Base-by-base conservation (phyloP, 2,888 invertebrate genomes). In the Venustoraphidia nigricollis region DNA sequence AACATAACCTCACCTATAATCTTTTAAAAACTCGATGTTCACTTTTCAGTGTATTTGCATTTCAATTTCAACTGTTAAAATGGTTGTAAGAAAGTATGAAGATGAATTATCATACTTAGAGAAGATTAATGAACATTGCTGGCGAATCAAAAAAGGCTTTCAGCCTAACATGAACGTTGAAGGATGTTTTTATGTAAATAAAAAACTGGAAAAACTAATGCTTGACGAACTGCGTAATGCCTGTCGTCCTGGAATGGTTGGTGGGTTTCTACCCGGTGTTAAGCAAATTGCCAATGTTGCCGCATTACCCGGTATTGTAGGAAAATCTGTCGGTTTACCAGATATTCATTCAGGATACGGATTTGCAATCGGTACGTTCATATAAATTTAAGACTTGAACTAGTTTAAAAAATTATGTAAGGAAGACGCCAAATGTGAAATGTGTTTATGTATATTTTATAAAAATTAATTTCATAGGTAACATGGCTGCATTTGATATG, bases 91-190 rank as follows among this genome's bases (percentile, higher is more conserved):
- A 44, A 77, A 79, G 50, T 99, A 93, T 65, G 81, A 91, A 52
- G 96, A 98, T 55, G 98, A 98, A 65, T 69, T 94, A 27, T 79
- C 89, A 60, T 99, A 84, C 63, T 70, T 98, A 56, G 95, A 98
- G 64, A 92, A 88, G 67, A 75, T 95, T 4, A 82, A 77, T 58
- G 77, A 85, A 10, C 73, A 83, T 61, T 81, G 81, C 57, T 98
- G 96, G 93, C 79, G 76, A 61, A 98, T 99, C 53, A 96, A 96
- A 62, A 97, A 91, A 65, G 97, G 96, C 4, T 98, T 98, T 66
- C 97, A 98, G 62, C 95, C 96, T 1, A 96, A 97, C 60, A 98
- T 98, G 98, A 95, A 93, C 59, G 95, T 96, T 10, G 98, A 98
- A 69, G 98, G 98, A 13, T 71, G 90, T 34, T 98, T 98, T 68